Evolutionary conservation across 2,888 invertebrate species (phyloP).

Genomic region (Chrysotoxum bicinctum): DNA sequence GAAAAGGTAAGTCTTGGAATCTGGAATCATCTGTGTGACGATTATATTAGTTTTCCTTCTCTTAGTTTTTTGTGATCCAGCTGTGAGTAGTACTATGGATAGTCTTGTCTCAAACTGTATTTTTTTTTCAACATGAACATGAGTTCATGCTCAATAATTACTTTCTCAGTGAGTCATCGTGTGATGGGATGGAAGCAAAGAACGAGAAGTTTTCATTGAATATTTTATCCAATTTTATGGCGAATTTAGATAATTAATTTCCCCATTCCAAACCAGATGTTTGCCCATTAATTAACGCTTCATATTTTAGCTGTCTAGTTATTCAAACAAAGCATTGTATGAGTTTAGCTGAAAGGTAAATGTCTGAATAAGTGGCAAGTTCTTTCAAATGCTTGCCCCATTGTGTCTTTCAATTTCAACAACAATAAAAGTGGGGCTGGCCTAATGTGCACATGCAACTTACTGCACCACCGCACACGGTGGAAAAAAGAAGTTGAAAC

Average conservation of each 20-base stretch:
- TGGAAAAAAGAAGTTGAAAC: background rate
- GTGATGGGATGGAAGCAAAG: background rate
- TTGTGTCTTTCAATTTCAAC: background rate
- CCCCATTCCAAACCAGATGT: background rate
- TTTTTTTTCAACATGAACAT: constrained; percentile 6
- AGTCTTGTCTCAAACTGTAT: background rate
- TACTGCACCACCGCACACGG: constrained; percentile 3
- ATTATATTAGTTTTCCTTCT: background rate
- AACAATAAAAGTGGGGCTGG: constrained; percentile 6
- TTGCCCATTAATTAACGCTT: background rate
- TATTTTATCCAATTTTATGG: background rate
- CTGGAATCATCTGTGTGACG: background rate
- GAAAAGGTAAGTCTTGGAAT: constrained; percentile 4
- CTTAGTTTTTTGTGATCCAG: background rate
- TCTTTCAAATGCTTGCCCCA: background rate
- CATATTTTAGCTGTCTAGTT: background rate
- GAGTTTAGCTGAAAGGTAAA: background rate
- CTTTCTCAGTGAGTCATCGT: constrained; percentile 24
- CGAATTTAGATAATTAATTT: background rate
- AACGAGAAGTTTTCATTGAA: background rate
- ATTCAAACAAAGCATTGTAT: background rate
- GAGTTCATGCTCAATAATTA: constrained; percentile 32
- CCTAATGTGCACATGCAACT: background rate
- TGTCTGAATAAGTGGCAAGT: background rate
- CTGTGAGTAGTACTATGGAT: background rate